Base-by-base conservation (phyloP, 2,888 invertebrate species). In the Nomada fucata region DNA sequence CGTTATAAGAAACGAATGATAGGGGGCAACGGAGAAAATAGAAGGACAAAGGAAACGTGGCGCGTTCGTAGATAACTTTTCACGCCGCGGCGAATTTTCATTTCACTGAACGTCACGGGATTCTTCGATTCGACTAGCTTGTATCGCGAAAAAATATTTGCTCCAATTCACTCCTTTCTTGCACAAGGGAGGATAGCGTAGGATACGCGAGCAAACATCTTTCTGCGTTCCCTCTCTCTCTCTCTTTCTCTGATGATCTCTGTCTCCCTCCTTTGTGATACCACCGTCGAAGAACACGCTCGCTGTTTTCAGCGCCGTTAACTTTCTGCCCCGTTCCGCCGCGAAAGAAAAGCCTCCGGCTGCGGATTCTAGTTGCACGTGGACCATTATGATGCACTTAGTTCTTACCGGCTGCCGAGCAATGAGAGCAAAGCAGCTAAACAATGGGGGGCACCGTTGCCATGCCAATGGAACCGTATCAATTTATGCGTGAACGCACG, bases 21-120 rank as follows among this genome's bases (percentile, higher is more conserved):
- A 36, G 47, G 50, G 10, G 10, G 29, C 5, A 11, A 9, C 36
- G 23, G 13, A n/a, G 2, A 23, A 55, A 42, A 60, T 10, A 47
- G 15, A 15, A 29, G 18, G 70, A 81, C 69, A 74, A 82, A 68
- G 67, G 36, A 23, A 53, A 23, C 15, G 23, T 26, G 42, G 18
- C n/a, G 9, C 55, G 9, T 20, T 53, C 15, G 29, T 9, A 44
- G 75, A 63, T 47, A 67, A 63, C 50, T 79, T 59, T n/a, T 53
- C 60, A 68, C 64, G 44, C 42, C 23, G 20, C 26, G 15, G 55
- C n/a, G 69, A 80, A 59, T 72, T 69, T 80, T 82, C 72, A 72
- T 80, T 72, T 76, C 44, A 59, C 26, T 18, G 57, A 42, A 26
- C 20, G 26, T 44, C 13, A 64, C 26, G 9, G 18, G 26, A 42